Evolutionary conservation across 2,797 vertebrate species (phyloP).

Genomic region (Sphenopsis melanotis): DNA sequence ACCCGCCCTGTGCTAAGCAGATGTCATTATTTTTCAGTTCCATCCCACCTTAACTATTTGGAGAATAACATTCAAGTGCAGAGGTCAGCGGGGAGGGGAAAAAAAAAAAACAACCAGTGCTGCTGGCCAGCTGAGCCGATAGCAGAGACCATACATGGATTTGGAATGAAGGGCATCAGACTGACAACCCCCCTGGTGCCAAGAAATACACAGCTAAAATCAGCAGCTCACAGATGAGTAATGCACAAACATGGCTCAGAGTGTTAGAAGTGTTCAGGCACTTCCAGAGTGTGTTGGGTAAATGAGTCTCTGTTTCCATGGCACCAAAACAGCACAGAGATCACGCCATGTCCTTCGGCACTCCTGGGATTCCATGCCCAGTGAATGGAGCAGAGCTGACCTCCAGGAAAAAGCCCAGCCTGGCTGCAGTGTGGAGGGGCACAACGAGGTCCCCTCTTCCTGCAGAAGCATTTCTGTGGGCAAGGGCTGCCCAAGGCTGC

Average conservation of each 20-base stretch:
- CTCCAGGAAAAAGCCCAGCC: not conserved
- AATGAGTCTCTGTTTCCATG: conserved; percentile 51
- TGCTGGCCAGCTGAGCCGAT: not conserved
- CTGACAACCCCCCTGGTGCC: not conserved
- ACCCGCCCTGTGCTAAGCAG: not conserved
- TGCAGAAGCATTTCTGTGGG: accelerated
- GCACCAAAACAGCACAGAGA: conserved; percentile 8
- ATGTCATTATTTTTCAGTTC: not conserved
- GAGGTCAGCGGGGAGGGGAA: not conserved
- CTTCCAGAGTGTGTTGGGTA: conserved; percentile 48
- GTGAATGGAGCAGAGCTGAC: not conserved
- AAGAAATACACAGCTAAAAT: conserved; percentile 65
- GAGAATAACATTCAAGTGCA: not conserved
- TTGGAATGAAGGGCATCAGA: conserved; percentile 64
- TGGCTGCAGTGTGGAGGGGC: not conserved
- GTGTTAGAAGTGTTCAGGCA: not conserved
- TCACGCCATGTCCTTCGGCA: not conserved
- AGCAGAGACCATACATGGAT: conserved; percentile 71
- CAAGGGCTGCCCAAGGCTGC: not conserved
- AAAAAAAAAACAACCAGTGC: not conserved
- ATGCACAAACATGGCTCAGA: conserved; percentile 25
- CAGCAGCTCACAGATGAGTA: conserved; percentile 59
- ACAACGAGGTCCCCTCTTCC: accelerated
- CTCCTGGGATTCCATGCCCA: not conserved
- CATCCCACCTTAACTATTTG: conserved; percentile 1